phyloP scores from a whole-genome alignment of 2,888 invertebrate genomes.

The Rhabditophanes sp. region DNA sequence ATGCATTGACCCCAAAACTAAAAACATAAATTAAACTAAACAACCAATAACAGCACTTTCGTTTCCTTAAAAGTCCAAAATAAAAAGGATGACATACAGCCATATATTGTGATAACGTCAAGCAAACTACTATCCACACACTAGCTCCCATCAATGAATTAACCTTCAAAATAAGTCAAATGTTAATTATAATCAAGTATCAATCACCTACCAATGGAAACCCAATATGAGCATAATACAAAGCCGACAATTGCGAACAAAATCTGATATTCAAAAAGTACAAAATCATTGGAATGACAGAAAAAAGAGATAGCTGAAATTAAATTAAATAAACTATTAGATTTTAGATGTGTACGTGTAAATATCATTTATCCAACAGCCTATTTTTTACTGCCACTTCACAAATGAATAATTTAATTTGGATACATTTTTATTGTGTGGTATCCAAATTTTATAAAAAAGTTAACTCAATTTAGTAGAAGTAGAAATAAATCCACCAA shows the following conservation, averaged over 20 bases:
- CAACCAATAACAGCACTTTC: slow-evolving; percentile 13
- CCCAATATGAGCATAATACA: slow-evolving; percentile 48
- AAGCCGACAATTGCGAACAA: slow-evolving; percentile 41
- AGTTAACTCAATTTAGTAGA: too few relatives aligned
- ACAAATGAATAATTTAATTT: too few relatives aligned
- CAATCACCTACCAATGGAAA: slow-evolving; percentile 43
- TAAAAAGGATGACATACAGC: slow-evolving; percentile 46
- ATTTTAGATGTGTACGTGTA: too few relatives aligned
- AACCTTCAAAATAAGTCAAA: slow-evolving; percentile 26
- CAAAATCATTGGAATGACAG: slow-evolving; percentile 47
- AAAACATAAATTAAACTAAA: neutral
- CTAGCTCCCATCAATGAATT: slow-evolving; percentile 49
- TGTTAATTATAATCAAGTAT: slow-evolving; percentile 5
- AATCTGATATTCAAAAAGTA: slow-evolving; percentile 36
- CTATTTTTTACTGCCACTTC: too few relatives aligned
- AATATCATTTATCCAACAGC: too few relatives aligned
- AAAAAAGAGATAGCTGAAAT: slow-evolving; percentile 46
- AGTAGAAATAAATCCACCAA: too few relatives aligned
- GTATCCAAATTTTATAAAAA: too few relatives aligned
- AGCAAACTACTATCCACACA: slow-evolving; percentile 50
- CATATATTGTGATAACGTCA: slow-evolving; percentile 49
- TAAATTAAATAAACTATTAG: too few relatives aligned
- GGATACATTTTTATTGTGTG: too few relatives aligned
- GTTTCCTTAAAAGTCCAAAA: slow-evolving; percentile 23
- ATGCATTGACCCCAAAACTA: too few relatives aligned